Base-by-base conservation (phyloP, 2,113 vertebrate species). In the Tor tambroides region DNA sequence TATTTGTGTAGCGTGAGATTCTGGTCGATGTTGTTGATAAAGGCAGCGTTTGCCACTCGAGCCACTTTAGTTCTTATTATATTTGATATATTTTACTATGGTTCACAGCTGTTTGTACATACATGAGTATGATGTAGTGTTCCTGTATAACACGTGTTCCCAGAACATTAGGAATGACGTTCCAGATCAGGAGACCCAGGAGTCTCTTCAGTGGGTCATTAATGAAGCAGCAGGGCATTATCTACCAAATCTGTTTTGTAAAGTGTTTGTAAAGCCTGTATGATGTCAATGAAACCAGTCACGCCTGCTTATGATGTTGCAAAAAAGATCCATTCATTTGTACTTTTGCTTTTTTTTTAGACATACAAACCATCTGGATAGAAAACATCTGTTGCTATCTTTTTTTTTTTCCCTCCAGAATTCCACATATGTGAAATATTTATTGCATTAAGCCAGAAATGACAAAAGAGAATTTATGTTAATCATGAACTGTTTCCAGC, bases 111-210 rank as follows among this genome's bases (percentile, higher is more conserved):
- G 51, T 84, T 63, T 88, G 87, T 88, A 88, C 87, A 85, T 88
- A 88, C 87, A 85, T 87, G n/a, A n/a, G 75, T 88, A 80, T 87
- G 26, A n/a, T 28, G 76, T 88, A 80, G 83, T 85, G 30, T 56
- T 86, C 56, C 46, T 59, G 65, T 59, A 59, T 69, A 61, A 59
- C 30, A 84, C 21, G n/a, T 65, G 72, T 85, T 85, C 56, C 72
- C 43, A 63, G 72, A 85, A 77, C 71, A 75, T 3, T 11, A n/a
- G 17, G 41, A 80, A 71, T 32, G 59, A 71, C 30, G 6, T 69
- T 76, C 19, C 28, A 49, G 43, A 81, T 78, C 51, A 26, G 83
- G 83, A n/a, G n/a, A n/a, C n/a, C n/a, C n/a, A n/a, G n/a, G 12
- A 5, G 5, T 19, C 28, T 49, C 43, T 51, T 43, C 41, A 23